Evolutionary conservation across 1,140 invertebrate genomes (phyloP).

Genomic region (Rhopalosiphum maidis): DNA sequence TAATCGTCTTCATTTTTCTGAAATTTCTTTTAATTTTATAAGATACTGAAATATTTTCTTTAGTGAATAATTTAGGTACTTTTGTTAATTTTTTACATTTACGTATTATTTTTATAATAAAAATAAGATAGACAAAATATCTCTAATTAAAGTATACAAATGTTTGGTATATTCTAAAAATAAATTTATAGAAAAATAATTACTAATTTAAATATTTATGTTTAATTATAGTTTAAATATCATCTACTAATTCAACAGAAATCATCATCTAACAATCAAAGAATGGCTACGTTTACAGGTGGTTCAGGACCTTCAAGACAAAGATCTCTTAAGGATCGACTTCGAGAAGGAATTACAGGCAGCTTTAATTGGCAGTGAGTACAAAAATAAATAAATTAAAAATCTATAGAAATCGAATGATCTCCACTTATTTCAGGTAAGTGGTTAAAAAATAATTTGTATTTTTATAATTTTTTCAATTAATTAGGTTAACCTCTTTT

Average conservation of each 20-base stretch:
- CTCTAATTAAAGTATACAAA: background rate
- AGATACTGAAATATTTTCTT: too few relatives aligned
- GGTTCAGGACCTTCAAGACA: constrained; percentile 62
- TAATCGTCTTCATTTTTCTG: background rate
- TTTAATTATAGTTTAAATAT: constrained; percentile 23
- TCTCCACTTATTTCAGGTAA: constrained; percentile 10
- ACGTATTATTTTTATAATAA: background rate
- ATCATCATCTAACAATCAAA: background rate
- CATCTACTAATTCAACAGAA: background rate
- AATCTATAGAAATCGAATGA: background rate
- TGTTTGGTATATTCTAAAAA: background rate
- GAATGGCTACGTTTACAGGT: constrained; percentile 49
- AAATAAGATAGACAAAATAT: background rate
- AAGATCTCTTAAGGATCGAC: constrained; percentile 63
- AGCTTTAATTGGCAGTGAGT: constrained; percentile 63
- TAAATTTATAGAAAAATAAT: background rate
- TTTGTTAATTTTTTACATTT: too few relatives aligned
- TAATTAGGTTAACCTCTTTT: background rate
- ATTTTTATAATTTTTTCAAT: background rate
- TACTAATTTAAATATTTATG: background rate
- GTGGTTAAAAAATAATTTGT: background rate
- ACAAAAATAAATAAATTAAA: background rate
- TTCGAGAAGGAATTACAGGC: constrained; percentile 63
- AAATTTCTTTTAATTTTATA: too few relatives aligned
- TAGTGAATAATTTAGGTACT: too few relatives aligned